Percentiles rank a stretch among this genome's conserved stretches.
These are phyloP conservation scores for Morus bassanus DNA, from an alignment of 2,797 vertebrate species.

Conservation along the genomic window DNA sequence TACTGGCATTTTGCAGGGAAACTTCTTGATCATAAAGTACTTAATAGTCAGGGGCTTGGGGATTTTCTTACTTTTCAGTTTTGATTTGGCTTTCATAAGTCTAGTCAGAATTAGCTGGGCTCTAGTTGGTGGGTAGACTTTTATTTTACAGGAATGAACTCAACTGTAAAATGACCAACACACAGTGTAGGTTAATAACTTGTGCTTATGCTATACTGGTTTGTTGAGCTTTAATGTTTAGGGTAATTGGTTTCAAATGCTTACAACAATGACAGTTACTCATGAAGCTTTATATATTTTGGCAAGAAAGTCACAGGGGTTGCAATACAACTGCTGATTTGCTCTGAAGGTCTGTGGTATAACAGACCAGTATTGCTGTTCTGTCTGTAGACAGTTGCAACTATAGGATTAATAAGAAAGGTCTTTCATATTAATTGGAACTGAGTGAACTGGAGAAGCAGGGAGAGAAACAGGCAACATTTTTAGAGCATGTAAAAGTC, in stretches of 20 bases:
- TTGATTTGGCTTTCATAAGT: background rate
- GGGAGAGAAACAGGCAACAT: background rate
- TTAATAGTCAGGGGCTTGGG: background rate
- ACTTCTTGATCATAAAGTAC: background rate
- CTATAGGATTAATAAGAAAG: background rate
- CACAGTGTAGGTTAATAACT: background rate
- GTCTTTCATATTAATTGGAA: background rate
- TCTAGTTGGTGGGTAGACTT: background rate
- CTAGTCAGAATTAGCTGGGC: background rate
- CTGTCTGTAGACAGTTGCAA: background rate
- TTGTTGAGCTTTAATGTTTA: background rate
- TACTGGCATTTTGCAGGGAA: background rate
- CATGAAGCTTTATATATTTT: background rate
- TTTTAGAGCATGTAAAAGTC: background rate
- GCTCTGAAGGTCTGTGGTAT: background rate
- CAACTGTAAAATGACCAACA: background rate
- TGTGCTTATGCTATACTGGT: background rate
- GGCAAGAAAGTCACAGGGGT: background rate
- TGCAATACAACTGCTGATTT: background rate
- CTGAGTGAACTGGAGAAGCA: background rate
- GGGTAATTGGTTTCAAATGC: background rate
- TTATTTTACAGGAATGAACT: background rate
- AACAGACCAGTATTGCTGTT: background rate
- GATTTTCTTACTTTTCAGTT: background rate
- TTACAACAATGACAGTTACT: background rate